Percentiles rank a stretch among this genome's conserved stretches.
Conservation (phyloP, 2,797 vertebrate species). For the Anguilla obscura region DNA sequence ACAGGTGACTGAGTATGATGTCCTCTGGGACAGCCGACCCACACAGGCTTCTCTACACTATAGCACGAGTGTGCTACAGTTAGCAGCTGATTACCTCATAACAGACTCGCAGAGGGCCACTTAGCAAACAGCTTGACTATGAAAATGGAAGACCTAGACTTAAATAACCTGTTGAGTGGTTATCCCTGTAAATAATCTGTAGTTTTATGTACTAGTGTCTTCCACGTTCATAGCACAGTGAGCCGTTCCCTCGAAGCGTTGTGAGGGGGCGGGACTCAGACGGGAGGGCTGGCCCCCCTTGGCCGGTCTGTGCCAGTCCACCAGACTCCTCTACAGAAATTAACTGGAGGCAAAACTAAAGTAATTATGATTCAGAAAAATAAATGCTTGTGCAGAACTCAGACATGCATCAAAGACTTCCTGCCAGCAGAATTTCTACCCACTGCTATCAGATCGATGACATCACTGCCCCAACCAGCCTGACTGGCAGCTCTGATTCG, state of each 20-base stretch:
- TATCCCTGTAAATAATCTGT: neutral
- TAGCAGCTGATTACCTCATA: neutral
- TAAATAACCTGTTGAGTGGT: neutral
- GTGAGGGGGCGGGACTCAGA: neutral
- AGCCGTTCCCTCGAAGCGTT: neutral
- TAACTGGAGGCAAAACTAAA: neutral
- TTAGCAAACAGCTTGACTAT: neutral
- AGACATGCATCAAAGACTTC: neutral
- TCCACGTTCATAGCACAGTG: neutral
- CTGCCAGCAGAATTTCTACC: neutral
- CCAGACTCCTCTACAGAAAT: neutral
- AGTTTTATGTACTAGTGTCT: neutral
- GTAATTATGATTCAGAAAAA: neutral
- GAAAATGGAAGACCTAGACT: neutral
- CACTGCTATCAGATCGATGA: neutral
- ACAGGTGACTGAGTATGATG: neutral
- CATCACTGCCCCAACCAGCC: neutral
- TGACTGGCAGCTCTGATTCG: neutral
- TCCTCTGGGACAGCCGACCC: neutral
- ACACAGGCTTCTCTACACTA: neutral
- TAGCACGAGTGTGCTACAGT: neutral
- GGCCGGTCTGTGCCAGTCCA: neutral
- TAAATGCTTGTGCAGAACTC: neutral
- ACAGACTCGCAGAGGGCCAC: neutral
- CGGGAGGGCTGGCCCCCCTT: neutral